Evolutionary conservation across 2,888 invertebrate species (phyloP).

Genomic region (Conus canariensis): DNA sequence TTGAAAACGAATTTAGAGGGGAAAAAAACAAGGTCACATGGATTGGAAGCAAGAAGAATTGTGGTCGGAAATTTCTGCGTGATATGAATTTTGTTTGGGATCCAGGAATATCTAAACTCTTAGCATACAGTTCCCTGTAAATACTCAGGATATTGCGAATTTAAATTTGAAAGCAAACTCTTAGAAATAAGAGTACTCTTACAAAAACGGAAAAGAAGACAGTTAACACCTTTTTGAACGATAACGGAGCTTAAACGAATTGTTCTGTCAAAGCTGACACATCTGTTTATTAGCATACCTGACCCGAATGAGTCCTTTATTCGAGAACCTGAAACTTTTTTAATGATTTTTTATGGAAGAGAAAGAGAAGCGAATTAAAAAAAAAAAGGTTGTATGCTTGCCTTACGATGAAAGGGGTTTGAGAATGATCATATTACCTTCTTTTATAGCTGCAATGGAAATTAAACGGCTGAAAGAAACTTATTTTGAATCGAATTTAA

Average conservation of each 20-base stretch:
- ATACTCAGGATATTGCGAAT: too few relatives aligned
- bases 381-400: not conserved
- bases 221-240: not conserved
- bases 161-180: too few relatives aligned
- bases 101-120: not conserved
- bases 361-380: not conserved
- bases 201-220: not conserved
- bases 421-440: not conserved
- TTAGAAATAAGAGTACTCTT: too few relatives aligned
- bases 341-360: not conserved
- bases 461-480: not conserved
- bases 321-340: not conserved
- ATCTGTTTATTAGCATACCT: conserved; percentile 6
- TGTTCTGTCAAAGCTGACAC: not conserved
- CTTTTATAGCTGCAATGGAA: not conserved
- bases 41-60: not conserved
- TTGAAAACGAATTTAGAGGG: not conserved
- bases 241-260: not conserved
- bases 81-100: conserved; percentile 1
- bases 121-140: not conserved
- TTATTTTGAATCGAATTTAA: too few relatives aligned
- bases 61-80: not conserved
- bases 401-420: not conserved
- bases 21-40: not conserved
- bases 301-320: not conserved